Evolutionary conservation across 2,113 vertebrate genomes (phyloP).

Genomic region (Nerophis ophidion): DNA sequence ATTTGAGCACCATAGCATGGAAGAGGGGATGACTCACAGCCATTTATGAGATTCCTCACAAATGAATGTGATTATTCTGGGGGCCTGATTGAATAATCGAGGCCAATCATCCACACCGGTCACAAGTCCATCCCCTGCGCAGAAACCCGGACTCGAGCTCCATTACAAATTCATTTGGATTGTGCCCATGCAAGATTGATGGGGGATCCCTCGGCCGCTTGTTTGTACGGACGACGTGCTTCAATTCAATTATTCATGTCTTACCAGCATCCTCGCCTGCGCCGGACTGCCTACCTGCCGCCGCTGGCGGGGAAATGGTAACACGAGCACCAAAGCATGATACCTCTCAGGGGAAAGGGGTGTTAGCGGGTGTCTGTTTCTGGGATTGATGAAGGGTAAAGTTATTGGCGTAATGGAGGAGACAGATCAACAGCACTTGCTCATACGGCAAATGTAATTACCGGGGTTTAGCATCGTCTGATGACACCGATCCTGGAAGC

Average conservation of each 20-base stretch:
- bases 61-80: conserved; percentile 40
- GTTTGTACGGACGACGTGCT: conserved; percentile 42
- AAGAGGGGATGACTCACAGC: conserved; percentile 30
- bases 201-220: conserved; percentile 34
- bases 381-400: conserved; percentile 30
- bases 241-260: conserved; percentile 54
- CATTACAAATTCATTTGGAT: conserved; percentile 58
- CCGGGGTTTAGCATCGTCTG: conserved; percentile 12
- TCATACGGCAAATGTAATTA: conserved; percentile 32
- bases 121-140: conserved; percentile 45
- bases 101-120: conserved; percentile 25
- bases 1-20: background rate
- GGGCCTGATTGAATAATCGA: conserved; percentile 46
- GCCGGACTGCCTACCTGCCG: conserved; percentile 33
- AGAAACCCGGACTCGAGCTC: conserved; percentile 25
- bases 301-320: conserved; percentile 12
- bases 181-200: conserved; percentile 55
- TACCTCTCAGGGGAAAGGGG: background rate
- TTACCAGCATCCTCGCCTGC: background rate
- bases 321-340: conserved; percentile 4
- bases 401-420: conserved; percentile 27
- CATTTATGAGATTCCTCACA: conserved; percentile 56
- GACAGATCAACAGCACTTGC: conserved; percentile 5
- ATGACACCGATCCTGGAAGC: background rate
- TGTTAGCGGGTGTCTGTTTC: conserved; percentile 2